Evolutionary conservation across 1,140 invertebrate species (phyloP), one percentile per base, ranked within the genome.

Genomic region (Atta texana): DNA sequence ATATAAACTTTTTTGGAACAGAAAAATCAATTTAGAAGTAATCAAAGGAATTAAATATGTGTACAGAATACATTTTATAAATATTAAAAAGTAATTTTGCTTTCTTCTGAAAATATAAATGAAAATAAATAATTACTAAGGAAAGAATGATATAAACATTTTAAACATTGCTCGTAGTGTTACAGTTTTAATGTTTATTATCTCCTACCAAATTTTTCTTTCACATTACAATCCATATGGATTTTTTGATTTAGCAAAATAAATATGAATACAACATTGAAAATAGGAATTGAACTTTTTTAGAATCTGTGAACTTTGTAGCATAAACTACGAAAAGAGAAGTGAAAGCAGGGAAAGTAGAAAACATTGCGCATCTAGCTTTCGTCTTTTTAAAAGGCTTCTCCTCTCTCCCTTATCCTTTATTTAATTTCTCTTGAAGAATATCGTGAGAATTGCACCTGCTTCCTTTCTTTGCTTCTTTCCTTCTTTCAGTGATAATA

Each of bases 371-470:
- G 18, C 34, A 28, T 69, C 53, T 81, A 57, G 24, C 34, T 31
- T 77, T 28, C 49, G 28, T 53, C 18, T 44, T 57, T 81, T 71
- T 59, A 53, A 80, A 78, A 51, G 49, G 21, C 34, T 44, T 44
- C 39, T 44, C 39, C 39, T 44, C 39, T 44, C 39, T 44, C 10
- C 39, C 21, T 21, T 71, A 28, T 81, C n/a, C 66, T 72, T 81
- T 72, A 57, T 81, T 57, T 71, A 81, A 81, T 81, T 81, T 81
- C 51, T 44, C 66, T 72, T 72, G 66, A 51, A 81, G 66, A 51
- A 81, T 57, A 81, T 81, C 66, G 78, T 39, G 78, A 57, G 66
- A 72, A 71, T 81, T 57, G 51, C 76, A 80, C 44, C 76, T 68
- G 59, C 76, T 55, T 16, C 21, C 18, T 71, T 57, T 44, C 21